Base-by-base conservation (phyloP, 2,888 invertebrate genomes). In the Nasonia oneida region DNA sequence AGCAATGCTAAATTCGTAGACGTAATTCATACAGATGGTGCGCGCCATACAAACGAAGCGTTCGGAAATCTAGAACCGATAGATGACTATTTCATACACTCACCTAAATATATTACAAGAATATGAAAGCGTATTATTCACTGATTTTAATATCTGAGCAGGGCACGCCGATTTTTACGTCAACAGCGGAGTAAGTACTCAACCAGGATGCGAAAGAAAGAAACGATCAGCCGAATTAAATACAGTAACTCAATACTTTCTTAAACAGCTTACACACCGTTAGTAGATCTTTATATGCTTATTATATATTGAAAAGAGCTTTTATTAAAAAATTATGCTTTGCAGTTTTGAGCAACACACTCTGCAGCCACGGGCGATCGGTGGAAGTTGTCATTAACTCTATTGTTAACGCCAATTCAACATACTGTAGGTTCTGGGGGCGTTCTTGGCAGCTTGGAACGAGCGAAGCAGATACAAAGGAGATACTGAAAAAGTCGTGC, bases 131-230 rank as follows among this genome's bases (percentile, higher is more conserved):
- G 33, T 29, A 29, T 0, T 18, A 37, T 18, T 5, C 8, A 37
- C 1, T 29, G 12, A 6, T 33, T n/a, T 3, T n/a, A 18, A 95
- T 95, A 76, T 14, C 57, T 73, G n/a, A n/a, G 4, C 37, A 84
- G 84, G 84, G 15, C 94, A 96, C 88, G 94, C 95, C 2, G 96
- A 96, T 90, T 96, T 96, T 90, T 96, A 96, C 91, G 95, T 96
- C 0, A 96, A 96, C 87, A 96, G 96, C 0, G 96, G 96, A 0
- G 94, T 57, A 2, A 4, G 94, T 93, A 93, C 93, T 75, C 96
- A 96, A 90, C 96, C 96, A 0, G 96, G 96, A 0, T 96, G 96
- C 89, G 77, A 88, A 15, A 47, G 18, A 14, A 12, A 57, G 29
- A 53, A 10, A 42, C 6, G 12, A 3, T 18, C 57, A n/a, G 37